phyloP scores from a whole-genome alignment of 1,140 invertebrate species.

The Sitophilus oryzae region DNA sequence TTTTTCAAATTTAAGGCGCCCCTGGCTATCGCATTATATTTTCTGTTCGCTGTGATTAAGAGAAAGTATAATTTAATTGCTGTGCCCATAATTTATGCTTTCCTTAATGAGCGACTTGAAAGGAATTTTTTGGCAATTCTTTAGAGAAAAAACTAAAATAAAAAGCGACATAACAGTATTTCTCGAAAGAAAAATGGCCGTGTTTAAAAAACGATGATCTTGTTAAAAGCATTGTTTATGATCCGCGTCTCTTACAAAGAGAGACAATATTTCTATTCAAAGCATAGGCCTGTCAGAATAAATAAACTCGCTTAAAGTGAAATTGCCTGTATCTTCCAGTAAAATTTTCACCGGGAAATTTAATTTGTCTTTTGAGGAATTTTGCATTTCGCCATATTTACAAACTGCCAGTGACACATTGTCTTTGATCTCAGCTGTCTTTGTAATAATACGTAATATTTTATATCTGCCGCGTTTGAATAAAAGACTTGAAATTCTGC shows the following conservation, averaged over 20 bases:
- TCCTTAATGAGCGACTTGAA: not conserved
- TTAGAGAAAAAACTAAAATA: not conserved
- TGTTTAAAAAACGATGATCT: not conserved
- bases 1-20: too few species aligned
- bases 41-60: too few species aligned
- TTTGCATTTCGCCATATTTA: not conserved
- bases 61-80: too few species aligned
- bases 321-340: not conserved
- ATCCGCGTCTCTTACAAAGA: not conserved
- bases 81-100: not conserved
- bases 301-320: not conserved
- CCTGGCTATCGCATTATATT: too few species aligned
- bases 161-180: not conserved
- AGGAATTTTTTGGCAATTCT: not conserved
- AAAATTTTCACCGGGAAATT: not conserved
- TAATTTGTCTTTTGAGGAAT: not conserved
- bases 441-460: not conserved
- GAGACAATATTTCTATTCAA: not conserved
- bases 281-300: not conserved
- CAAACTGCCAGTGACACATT: not conserved
- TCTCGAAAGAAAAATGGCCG: not conserved
- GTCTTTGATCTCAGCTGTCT: not conserved
- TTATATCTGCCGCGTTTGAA: not conserved
- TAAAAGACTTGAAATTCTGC: not conserved
- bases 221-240: not conserved